Evolutionary conservation across 2,888 invertebrate species (phyloP), one percentile per base, ranked within the genome.

Genomic region (Harmothoe impar): DNA sequence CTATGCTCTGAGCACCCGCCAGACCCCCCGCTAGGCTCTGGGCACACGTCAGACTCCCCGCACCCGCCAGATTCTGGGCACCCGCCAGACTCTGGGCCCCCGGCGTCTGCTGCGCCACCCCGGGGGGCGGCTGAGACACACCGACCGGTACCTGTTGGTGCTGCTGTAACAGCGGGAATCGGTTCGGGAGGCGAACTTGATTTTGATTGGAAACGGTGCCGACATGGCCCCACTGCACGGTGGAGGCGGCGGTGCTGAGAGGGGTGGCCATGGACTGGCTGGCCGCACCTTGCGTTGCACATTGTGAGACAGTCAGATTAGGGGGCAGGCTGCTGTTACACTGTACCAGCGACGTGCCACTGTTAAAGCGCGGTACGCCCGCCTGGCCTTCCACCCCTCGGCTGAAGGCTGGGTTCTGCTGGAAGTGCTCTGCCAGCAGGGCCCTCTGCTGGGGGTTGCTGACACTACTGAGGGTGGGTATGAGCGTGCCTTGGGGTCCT

Each of bases 401-500:
- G 43, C 52, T 43, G 23, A 84, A 84, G 1, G 84, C n/a, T 5
- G 25, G 33, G 12, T 86, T 20, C 54, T 31, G 56, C 52, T 29
- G 86, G 1, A 86, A n/a, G 81, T 86, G 86, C 17, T 86, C 86
- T 0, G 86, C 25, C 29, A 86, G 52, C 54, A 86, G 54, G 7
- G 86, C 54, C 86, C 86, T 52, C 29, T 52, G 86, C 25, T 86
- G 86, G 17, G 86, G 25, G 20, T 17, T n/a, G 86, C 86, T 23
- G 7, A 54, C 86, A 56, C 31, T 86, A n/a, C 85, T 52, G 5
- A 85, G 33, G n/a, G 68, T 43, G 0, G 85, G 85, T 23, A 86
- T 85, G n/a, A 90, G 85, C 1, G 90, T 43, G 35, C 90, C 90
- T 68, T 90, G 90, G 1, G 90, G 72, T 5, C 68, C 56, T 1